A percentile compares a stretch with the other conserved stretches of the same genome.
These are phyloP conservation scores for Pentamera pediparva DNA, from an alignment of 53 echinoderm and acorn worm species.

Conservation along the genomic window DNA sequence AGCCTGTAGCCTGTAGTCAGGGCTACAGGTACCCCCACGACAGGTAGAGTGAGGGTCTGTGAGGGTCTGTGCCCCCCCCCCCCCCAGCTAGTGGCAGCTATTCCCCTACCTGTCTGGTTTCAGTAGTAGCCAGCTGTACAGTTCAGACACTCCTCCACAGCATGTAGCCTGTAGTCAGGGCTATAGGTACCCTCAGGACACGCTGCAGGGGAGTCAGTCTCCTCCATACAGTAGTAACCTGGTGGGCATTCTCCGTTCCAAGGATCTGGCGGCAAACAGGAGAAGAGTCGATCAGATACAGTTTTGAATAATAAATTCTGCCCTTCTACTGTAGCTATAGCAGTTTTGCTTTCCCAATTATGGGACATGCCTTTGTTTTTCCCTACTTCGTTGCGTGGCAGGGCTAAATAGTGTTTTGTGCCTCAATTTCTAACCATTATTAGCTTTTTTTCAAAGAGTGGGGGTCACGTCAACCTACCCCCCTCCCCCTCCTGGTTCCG, in stretches of 20 bases:
- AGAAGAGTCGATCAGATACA: no score
- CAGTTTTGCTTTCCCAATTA: no score
- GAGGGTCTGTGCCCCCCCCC: neutral
- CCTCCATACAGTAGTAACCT: conserved; percentile 88
- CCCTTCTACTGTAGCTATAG: no score
- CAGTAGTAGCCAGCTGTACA: conserved; percentile 98
- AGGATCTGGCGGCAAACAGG: conserved; percentile 38
- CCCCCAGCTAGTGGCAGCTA: neutral
- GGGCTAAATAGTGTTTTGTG: no score
- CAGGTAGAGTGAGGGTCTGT: neutral
- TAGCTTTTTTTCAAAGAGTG: no score
- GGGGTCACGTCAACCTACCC: no score
- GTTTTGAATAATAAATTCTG: no score
- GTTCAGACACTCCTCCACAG: conserved; percentile 67
- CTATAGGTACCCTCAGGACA: conserved; percentile 94
- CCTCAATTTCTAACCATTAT: no score
- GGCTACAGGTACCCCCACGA: neutral
- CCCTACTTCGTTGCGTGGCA: no score
- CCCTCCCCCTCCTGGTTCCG: no score
- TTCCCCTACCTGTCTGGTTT: conserved; percentile 71
- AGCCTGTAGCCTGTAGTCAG: neutral
- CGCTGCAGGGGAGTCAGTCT: conserved; percentile 61
- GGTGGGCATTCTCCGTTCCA: conserved; percentile 90
- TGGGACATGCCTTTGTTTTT: no score
- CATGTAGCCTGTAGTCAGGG: conserved; percentile 64